Evolutionary conservation across 1,140 invertebrate species (phyloP), one percentile per base, ranked within the genome.

Genomic region (Zaprionus inermis): DNA sequence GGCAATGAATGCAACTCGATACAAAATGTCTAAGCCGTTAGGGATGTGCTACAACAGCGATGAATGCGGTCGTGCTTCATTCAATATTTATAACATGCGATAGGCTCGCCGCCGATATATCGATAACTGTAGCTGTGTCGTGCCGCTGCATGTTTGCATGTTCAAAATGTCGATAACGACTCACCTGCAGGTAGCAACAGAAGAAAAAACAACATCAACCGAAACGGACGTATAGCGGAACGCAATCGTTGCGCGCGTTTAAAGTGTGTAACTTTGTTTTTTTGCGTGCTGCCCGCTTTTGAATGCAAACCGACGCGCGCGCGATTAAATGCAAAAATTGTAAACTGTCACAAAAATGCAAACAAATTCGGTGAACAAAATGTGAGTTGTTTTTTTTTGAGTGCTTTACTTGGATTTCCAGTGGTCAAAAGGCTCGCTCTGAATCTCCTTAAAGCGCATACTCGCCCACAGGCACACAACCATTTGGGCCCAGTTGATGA

Each of bases 231-330:
- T 73, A 59, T 11, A 10, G 36, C 56, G 57, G 71, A 73, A 34
- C 57, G 64, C 32, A 57, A 56, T 28, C 49, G 71, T 73, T 68
- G 71, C 71, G 71, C 64, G 71, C 64, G 65, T 55, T 68, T 68
- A 22, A 68, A 67, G 63, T 72, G 58, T 63, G 18, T 63, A 11
- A 20, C 1, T 64, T 61, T 30, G 38, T 18, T 56, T 58, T 30
- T 34, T 65, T 22, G 34, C 49, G 61, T 58, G 54, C 46, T 30
- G 18, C 34, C 9, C 24, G 28, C n/a, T 44, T 34, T 32, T n/a
- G 38, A 34, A 49, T 49, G 12, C 20, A 38, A 55, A 16, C 38
- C 10, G 18, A 49, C n/a, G 64, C 57, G 64, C 65, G 71, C 64
- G 64, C 51, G 64, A 6, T 55, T 58, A 60, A 59, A 41, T 44